Evolutionary conservation across 2,797 vertebrate species (phyloP).

Genomic region (Karalla daura): DNA sequence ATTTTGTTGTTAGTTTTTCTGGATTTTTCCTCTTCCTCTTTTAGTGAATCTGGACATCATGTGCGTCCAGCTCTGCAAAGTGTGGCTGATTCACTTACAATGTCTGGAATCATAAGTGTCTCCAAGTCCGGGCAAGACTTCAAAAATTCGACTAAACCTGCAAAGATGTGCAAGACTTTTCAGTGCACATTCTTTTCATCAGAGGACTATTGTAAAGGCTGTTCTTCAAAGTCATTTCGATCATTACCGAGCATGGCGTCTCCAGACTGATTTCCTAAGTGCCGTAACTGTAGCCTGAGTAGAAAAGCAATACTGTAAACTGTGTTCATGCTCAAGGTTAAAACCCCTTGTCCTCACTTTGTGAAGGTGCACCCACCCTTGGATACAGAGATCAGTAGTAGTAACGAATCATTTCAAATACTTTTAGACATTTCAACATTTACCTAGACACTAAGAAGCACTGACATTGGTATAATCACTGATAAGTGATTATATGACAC

Average conservation of each 20-base stretch:
- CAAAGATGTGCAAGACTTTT: not conserved
- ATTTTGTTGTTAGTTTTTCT: not conserved
- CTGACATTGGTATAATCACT: too few species aligned
- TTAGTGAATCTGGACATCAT: not conserved
- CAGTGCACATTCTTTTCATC: not conserved
- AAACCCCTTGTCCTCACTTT: not conserved
- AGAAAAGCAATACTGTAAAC: not conserved
- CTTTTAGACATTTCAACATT: too few species aligned
- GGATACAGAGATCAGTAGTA: too few species aligned
- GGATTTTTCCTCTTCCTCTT: too few species aligned
- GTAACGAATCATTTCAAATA: too few species aligned
- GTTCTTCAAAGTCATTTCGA: constrained; percentile 1
- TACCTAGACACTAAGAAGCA: too few species aligned
- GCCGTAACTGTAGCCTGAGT: not conserved
- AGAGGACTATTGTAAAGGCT: not conserved
- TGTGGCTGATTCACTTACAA: not conserved
- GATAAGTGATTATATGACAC: too few species aligned
- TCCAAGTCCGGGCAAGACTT: not conserved
- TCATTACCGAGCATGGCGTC: constrained; percentile 6
- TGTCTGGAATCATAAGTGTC: not conserved
- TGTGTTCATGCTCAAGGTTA: constrained; percentile 4
- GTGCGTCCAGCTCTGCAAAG: not conserved
- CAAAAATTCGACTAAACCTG: not conserved
- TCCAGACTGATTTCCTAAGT: not conserved
- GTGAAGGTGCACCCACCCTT: not conserved